Evolutionary conservation across 2,888 invertebrate genomes (phyloP).

Genomic region (Acanthosepion lycidas): DNA sequence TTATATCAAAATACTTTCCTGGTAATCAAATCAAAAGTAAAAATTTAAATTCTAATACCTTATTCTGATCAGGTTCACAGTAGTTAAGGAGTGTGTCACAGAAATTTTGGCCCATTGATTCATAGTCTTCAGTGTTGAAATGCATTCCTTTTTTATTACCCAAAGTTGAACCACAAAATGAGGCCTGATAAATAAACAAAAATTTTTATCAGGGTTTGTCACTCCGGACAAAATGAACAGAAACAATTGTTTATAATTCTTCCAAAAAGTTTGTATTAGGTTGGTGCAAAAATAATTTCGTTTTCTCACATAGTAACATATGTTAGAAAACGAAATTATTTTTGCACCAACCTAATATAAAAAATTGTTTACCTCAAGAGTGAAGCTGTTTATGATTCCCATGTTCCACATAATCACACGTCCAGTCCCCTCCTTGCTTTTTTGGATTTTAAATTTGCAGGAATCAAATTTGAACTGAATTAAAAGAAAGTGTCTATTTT

Average conservation of each 20-base stretch:
- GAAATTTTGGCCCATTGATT: conserved; percentile 89
- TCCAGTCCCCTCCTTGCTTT: conserved; percentile 95
- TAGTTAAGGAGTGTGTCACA: conserved; percentile 94
- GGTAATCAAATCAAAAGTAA: too few relatives aligned
- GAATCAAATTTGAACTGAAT: conserved; percentile 90
- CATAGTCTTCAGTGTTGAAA: conserved; percentile 86
- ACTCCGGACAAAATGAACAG: not conserved
- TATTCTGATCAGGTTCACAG: conserved; percentile 70
- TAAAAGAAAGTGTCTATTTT: conserved; percentile 51
- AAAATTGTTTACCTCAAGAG: conserved; percentile 81
- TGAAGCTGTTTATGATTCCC: conserved; percentile 94
- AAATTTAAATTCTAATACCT: too few relatives aligned
- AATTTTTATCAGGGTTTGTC: not conserved
- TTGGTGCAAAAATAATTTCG: too few relatives aligned
- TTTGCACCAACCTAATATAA: too few relatives aligned
- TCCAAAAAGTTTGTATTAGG: not conserved
- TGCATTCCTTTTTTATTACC: conserved; percentile 87
- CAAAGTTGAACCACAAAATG: conserved; percentile 87
- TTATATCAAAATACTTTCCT: too few relatives aligned
- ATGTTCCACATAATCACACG: conserved; percentile 95
- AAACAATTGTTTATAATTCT: not conserved
- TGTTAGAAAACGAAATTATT: too few relatives aligned
- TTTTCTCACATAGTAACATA: too few relatives aligned
- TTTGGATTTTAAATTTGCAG: conserved; percentile 94
- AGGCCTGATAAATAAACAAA: conserved; percentile 78